Evolutionary conservation across 2,113 vertebrate species (phyloP), one percentile per base, ranked within the genome.

Genomic region (Phrynocephalus versicolor): DNA sequence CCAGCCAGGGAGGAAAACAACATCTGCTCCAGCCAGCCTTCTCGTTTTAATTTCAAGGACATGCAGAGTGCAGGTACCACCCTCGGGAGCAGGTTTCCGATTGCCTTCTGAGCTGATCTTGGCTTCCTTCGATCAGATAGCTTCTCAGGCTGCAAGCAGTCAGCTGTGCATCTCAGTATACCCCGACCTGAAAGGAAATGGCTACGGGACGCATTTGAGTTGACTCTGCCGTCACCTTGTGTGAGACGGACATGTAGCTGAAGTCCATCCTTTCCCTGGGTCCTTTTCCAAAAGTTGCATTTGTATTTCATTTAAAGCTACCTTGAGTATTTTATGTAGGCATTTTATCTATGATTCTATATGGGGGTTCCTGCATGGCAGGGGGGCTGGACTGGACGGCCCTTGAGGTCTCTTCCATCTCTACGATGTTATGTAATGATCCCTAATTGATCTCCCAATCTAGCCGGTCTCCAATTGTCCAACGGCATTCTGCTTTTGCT

Each of bases 61-160:
- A 85, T 87, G 86, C 1, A 0, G 79, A 18, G 21, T 65, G 18
- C 93, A 94, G 92, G 93, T 94, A 91, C 37, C n/a, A 55, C 9
- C 13, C 8, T 2, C 30, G 0, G 2, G 30, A 1, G 0, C 0
- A 0, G 64, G 5, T 64, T 23, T 12, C 57, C 41, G 25, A 2
- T 30, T 65, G 33, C 13, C 16, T 65, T 65, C n/a, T 27, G 27
- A 5, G 18, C 10, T 10, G 10, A 10, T 51, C 45, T 51, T 41
- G 27, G 33, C 19, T 58, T 60, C 35, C 21, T 30, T 37, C 27
- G 35, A 30, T 14, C 27, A 51, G 19, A 15, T 9, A 2, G 67
- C 33, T 51, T 51, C 45, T 14, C 25, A 6, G 2, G 35, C 18
- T 3, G 30, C 5, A 30, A 71, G 65, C 25, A 35, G n/a, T 2